phyloP scores from a whole-genome alignment of 2,113 vertebrate species.

The Engraulis encrasicolus region DNA sequence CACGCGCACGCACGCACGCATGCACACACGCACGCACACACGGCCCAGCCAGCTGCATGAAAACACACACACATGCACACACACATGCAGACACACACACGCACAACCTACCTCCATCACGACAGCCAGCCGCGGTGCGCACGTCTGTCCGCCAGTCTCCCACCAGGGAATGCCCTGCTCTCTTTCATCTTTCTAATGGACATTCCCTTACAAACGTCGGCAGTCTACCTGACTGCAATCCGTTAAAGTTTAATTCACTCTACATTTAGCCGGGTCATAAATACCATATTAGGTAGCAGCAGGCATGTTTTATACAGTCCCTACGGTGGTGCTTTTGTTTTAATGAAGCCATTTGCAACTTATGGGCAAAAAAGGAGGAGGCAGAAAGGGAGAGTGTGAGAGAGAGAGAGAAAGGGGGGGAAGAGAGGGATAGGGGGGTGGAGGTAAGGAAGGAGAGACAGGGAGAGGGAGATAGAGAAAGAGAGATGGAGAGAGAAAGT shows the following conservation, averaged over 20 bases:
- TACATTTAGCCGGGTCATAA: slow-evolving; percentile 98
- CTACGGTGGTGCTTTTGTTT: slow-evolving; percentile 96
- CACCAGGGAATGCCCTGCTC: slow-evolving; percentile 77
- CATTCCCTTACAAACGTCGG: slow-evolving; percentile 84
- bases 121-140: no score
- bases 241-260: slow-evolving; percentile 99
- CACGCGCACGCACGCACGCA: not conserved
- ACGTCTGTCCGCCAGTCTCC: slow-evolving; percentile 59
- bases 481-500: slow-evolving; percentile 63
- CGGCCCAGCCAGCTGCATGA: no score
- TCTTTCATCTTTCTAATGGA: slow-evolving; percentile 97
- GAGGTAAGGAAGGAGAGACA: slow-evolving; percentile 36
- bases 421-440: not conserved
- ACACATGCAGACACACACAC: not conserved
- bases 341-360: slow-evolving; percentile 99
- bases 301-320: slow-evolving; percentile 89
- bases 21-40: not conserved
- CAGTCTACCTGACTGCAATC: slow-evolving; percentile 95
- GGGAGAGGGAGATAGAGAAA: slow-evolving; percentile 56
- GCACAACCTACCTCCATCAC: slow-evolving; percentile 32
- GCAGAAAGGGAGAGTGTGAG: slow-evolving; percentile 57
- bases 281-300: slow-evolving; percentile 96
- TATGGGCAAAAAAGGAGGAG: slow-evolving; percentile 80
- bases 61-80: not conserved
- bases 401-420: slow-evolving; percentile 60